A percentile compares a stretch with the other conserved stretches of the same genome.
These are phyloP conservation scores for Pomatostomus ruficeps DNA, from an alignment of 2,113 vertebrate species.

Conservation along the genomic window DNA sequence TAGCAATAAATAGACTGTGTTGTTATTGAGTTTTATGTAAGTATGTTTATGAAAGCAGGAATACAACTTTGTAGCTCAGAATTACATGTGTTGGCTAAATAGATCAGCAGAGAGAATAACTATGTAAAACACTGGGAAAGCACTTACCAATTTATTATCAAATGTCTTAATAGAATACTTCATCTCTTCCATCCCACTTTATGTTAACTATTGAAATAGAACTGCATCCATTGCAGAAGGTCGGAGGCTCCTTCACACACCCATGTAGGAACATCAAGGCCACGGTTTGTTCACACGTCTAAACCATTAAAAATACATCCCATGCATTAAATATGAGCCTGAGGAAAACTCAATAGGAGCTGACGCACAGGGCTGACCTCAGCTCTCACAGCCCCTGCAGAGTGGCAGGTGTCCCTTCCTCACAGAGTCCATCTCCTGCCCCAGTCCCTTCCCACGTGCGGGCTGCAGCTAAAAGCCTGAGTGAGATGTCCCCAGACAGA, in stretches of 20 bases:
- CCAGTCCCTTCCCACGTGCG: background rate
- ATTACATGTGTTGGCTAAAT: slow-evolving; percentile 56
- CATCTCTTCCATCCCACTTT: background rate
- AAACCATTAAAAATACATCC: slow-evolving; percentile 49
- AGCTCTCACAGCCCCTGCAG: background rate
- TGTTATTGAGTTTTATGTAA: slow-evolving; percentile 63
- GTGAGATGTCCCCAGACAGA: background rate
- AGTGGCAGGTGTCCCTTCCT: background rate
- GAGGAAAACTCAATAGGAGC: background rate
- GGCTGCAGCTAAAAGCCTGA: background rate
- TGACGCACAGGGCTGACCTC: background rate
- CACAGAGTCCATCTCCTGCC: background rate
- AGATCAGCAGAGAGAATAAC: slow-evolving; percentile 29
- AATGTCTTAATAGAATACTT: background rate
- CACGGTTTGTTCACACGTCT: slow-evolving; percentile 30
- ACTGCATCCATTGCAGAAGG: slow-evolving; percentile 55
- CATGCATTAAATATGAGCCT: slow-evolving; percentile 56
- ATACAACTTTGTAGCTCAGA: slow-evolving; percentile 46
- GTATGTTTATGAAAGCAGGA: slow-evolving; percentile 48
- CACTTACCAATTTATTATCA: background rate
- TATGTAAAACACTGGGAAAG: slow-evolving; percentile 11
- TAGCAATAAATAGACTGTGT: slow-evolving; percentile 52
- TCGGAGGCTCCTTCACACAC: slow-evolving; percentile 23
- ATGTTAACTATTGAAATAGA: slow-evolving; percentile 20
- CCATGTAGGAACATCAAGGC: slow-evolving; percentile 29